Conservation (phyloP, 2,113 vertebrate genomes). For the Brienomyrus longianalis region DNA sequence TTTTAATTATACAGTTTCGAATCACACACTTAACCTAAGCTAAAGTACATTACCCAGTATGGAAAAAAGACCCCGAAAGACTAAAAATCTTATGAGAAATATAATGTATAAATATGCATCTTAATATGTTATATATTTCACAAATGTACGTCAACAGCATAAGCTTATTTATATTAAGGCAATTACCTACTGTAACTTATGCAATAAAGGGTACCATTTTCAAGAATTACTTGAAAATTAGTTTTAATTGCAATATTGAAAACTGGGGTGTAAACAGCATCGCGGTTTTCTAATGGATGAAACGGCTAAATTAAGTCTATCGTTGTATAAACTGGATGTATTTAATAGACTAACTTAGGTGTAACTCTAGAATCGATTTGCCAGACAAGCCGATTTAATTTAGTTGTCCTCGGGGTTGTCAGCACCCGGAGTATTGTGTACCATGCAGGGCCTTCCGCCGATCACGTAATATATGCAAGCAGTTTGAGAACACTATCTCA, state of each 20-base stretch:
- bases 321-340: neutral
- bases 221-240: neutral
- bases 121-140: neutral
- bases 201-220: neutral
- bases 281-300: neutral
- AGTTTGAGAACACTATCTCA: neutral
- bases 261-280: neutral
- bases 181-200: neutral
- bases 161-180: neutral
- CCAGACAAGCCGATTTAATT: neutral
- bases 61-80: neutral
- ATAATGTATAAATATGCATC: neutral
- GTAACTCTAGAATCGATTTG: neutral
- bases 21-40: neutral
- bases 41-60: neutral
- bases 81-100: neutral
- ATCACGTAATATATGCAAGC: conserved; percentile 40
- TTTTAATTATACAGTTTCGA: neutral
- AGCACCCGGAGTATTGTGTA: conserved; percentile 12
- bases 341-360: neutral
- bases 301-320: neutral
- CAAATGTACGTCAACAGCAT: neutral
- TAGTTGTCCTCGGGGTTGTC: neutral
- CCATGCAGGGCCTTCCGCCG: conserved; percentile 19
- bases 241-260: neutral